phyloP scores from a whole-genome alignment of 2,113 vertebrate species.

The Spea multiplicata region DNA sequence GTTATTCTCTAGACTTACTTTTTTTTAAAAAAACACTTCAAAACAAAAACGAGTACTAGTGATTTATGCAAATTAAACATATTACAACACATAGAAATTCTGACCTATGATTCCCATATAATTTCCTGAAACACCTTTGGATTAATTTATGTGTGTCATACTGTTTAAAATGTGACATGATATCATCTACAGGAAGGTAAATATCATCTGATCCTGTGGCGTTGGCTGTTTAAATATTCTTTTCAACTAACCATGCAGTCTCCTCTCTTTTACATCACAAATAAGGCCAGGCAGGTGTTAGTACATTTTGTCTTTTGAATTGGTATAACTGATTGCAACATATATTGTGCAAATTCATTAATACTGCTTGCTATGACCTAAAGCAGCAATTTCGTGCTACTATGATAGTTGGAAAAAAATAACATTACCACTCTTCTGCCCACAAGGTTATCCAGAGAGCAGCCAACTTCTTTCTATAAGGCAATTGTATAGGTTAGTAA shows the following conservation, averaged over 20 bases:
- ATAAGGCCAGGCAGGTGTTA: background rate
- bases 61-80: too few species aligned
- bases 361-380: background rate
- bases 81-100: too few species aligned
- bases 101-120: too few species aligned
- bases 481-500: background rate
- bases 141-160: background rate
- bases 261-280: slow-evolving; percentile 3
- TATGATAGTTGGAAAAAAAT: background rate
- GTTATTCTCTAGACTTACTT: too few species aligned
- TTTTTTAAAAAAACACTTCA: too few species aligned
- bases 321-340: too few species aligned
- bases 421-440: slow-evolving; percentile 31
- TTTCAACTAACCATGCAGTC: background rate
- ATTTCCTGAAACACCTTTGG: too few species aligned
- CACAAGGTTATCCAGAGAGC: slow-evolving; percentile 32
- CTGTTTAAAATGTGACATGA: background rate
- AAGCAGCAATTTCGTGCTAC: too few species aligned
- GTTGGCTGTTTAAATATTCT: background rate
- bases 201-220: background rate
- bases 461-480: slow-evolving; percentile 40
- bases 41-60: too few species aligned
- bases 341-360: background rate
- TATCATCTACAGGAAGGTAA: background rate
- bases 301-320: too few species aligned